Percentiles rank a stretch among this genome's conserved stretches.
These are phyloP conservation scores for Lerista edwardsae DNA, from an alignment of 2,797 vertebrate species.

Conservation along the genomic window DNA sequence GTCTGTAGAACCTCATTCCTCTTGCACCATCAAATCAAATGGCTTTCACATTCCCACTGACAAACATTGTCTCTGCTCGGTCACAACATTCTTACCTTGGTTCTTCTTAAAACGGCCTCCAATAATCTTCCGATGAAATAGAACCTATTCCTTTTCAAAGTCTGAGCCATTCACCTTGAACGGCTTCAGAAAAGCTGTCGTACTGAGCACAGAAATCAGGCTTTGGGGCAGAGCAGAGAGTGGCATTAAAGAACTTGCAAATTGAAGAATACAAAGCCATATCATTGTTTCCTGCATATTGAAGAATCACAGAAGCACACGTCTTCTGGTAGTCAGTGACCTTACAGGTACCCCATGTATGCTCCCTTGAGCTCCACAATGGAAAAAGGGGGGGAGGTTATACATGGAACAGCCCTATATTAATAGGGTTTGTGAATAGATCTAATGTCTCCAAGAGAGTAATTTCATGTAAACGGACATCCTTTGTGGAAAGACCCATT, in stretches of 20 bases:
- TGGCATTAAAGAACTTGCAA: background rate
- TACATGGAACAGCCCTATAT: too few species aligned
- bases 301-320: background rate
- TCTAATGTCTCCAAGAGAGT: background rate
- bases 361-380: background rate
- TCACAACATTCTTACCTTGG: background rate
- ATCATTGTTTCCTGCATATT: background rate
- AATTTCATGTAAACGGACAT: background rate
- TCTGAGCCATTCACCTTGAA: background rate
- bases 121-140: background rate
- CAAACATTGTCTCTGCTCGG: background rate
- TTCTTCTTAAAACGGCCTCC: background rate
- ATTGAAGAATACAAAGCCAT: background rate
- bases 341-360: too few species aligned
- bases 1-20: background rate
- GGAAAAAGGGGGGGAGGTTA: background rate
- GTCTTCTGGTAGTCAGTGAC: background rate
- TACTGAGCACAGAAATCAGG: background rate
- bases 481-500: background rate
- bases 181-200: background rate
- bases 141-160: background rate
- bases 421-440: background rate
- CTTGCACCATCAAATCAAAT: background rate
- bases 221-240: background rate
- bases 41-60: background rate